Evolutionary conservation across 2,797 vertebrate genomes (phyloP).

Genomic region (Centroberyx gerrardi): DNA sequence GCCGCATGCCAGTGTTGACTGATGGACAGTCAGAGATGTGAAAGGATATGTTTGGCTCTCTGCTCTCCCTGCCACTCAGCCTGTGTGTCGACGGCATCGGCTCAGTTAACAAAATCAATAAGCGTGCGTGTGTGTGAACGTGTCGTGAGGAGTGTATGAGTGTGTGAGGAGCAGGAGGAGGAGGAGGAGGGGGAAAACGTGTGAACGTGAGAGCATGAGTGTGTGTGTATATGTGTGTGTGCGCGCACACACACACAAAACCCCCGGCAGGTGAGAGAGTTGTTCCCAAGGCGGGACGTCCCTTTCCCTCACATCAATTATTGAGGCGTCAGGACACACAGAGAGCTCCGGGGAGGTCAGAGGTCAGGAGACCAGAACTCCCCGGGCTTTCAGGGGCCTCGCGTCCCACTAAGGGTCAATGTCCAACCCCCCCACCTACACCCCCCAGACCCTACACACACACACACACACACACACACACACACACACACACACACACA

Average conservation of each 20-base stretch:
- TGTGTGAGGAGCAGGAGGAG: constrained; percentile 19
- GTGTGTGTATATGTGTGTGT: constrained; percentile 53
- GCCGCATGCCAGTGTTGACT: not conserved
- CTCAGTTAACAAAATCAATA: constrained; percentile 90
- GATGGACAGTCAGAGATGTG: constrained; percentile 38
- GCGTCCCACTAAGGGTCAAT: constrained; percentile 32
- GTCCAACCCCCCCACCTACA: constrained; percentile 7
- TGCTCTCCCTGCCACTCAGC: constrained; percentile 59
- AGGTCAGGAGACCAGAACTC: constrained; percentile 79
- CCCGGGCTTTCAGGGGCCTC: constrained; percentile 64
- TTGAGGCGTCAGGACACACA: constrained; percentile 77
- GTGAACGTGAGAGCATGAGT: constrained; percentile 51
- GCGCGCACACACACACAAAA: not conserved
- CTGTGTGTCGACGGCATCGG: constrained; percentile 72
- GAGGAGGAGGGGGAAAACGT: not conserved
- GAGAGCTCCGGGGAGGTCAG: constrained; percentile 74
- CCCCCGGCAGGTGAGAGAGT: constrained; percentile 59
- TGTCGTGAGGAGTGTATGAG: constrained; percentile 71
- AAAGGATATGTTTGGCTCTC: constrained; percentile 53
- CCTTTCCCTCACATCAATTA: constrained; percentile 84
- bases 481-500: constrained; percentile 12
- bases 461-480: not conserved
- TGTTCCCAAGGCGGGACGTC: constrained; percentile 70
- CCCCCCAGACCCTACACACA: constrained; percentile 2
- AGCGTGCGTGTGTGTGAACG: constrained; percentile 77